These are phyloP conservation scores for Bombus waltoni DNA, from an alignment of 1,140 invertebrate genomes.

Conservation along the genomic window DNA sequence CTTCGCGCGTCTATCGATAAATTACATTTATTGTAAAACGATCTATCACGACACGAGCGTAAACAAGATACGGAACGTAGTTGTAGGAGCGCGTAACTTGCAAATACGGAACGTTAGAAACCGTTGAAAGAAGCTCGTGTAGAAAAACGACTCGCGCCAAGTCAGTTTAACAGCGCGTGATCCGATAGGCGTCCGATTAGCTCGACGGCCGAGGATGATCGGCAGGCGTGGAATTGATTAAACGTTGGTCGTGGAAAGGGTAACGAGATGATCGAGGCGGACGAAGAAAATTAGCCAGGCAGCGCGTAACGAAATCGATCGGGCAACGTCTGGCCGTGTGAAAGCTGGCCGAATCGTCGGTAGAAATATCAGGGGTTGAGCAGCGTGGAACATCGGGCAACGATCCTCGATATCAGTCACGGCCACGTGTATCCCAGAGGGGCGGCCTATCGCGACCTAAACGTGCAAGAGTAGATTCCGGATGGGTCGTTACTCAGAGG, in stretches of 20 bases:
- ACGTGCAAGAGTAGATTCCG: not conserved
- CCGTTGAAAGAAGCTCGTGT: no score
- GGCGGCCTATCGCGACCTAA: not conserved
- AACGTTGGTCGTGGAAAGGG: not conserved
- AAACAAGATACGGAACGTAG: no score
- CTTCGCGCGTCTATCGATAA: not conserved
- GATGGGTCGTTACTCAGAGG: conserved; percentile 17
- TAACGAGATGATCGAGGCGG: not conserved
- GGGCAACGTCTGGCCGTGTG: not conserved
- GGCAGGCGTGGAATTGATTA: not conserved
- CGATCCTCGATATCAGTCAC: conserved; percentile 35
- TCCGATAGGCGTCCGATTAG: not conserved
- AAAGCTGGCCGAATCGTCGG: not conserved
- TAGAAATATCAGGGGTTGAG: not conserved
- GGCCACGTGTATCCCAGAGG: conserved; percentile 20
- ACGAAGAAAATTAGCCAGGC: conserved; percentile 2
- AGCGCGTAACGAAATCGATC: not conserved
- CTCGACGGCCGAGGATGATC: no score
- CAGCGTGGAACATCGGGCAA: not conserved
- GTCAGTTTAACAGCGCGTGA: no score
- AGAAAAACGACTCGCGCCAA: no score
- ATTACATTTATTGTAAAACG: no score
- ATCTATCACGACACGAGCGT: no score
- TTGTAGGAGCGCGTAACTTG: no score
- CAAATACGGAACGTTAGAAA: no score